These are phyloP conservation scores for Phrynocephalus vlangalii DNA, from an alignment of 2,797 vertebrate genomes.

Conservation along the genomic window DNA sequence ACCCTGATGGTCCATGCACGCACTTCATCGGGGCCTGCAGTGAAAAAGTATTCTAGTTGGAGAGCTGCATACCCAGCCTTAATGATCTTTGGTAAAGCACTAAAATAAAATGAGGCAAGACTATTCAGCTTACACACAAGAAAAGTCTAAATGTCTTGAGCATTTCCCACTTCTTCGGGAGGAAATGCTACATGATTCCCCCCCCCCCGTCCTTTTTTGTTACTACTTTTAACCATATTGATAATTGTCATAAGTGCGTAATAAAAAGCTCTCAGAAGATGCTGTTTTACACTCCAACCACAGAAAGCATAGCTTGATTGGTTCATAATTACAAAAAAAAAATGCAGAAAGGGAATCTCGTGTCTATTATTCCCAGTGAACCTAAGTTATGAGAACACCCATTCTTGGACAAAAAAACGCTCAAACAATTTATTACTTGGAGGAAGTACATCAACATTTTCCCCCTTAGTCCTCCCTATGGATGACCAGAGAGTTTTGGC, in stretches of 20 bases:
- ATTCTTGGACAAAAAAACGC: conserved; percentile 71
- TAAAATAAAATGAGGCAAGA: conserved; percentile 80
- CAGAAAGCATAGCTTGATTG: conserved; percentile 62
- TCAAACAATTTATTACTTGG: conserved; percentile 75
- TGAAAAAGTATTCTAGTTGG: conserved; percentile 99
- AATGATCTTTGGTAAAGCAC: conserved; percentile 98
- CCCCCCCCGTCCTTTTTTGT: conserved; percentile 23
- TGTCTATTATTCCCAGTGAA: conserved; percentile 66
- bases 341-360: conserved; percentile 49
- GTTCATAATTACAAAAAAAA: conserved; percentile 59
- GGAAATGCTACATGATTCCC: conserved; percentile 47
- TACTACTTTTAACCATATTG: conserved; percentile 58
- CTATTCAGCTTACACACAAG: conserved; percentile 71
- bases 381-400: conserved; percentile 64
- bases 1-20: conserved; percentile 98
- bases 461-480: conserved; percentile 53
- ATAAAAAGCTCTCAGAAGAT: conserved; percentile 49
- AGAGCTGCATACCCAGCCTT: conserved; percentile 95
- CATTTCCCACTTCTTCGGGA: conserved; percentile 61
- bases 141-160: conserved; percentile 56
- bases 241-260: conserved; percentile 55
- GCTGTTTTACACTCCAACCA: conserved; percentile 59
- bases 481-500: conserved; percentile 83
- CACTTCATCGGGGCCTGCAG: conserved; percentile 98
- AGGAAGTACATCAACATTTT: conserved; percentile 77